Evolutionary conservation across 2,888 invertebrate genomes (phyloP), one percentile per base, ranked within the genome.

Genomic region (Cordilura impudica): DNA sequence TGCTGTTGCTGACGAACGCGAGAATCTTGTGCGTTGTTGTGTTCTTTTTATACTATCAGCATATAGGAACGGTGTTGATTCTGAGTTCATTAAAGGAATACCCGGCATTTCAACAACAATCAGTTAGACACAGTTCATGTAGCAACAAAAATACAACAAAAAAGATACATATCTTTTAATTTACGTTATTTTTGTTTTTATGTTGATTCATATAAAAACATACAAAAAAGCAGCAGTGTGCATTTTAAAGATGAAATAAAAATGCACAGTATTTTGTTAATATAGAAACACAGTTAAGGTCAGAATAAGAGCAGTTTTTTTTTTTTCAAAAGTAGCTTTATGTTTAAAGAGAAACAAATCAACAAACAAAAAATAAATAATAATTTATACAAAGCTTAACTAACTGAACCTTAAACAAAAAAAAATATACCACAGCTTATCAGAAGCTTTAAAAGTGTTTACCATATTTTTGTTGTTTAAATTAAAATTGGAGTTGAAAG

Each of bases 81-180:
- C 12, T 35, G n/a, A 39, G 35, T 51, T 69, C 26, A 47, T 56
- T 75, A 75, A 71, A 35, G 18, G 53, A 58, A 65, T 54, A 60
- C 19, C 45, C 67, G 29, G 60, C 70, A 65, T 78, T 73, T 69
- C 56, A 67, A 63, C 72, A 78, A 61, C 72, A 67, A 73, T 65
- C 72, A 58, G 51, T 53, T 45, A 65, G 43, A 60, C 12, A 61
- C 58, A 61, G 67, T 61, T 67, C 67, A 75, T 76, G 67, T 58
- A 67, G 26, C 12, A 49, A 47, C 72, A 65, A 39, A 23, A 26
- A 8, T 19, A 47, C 19, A 70, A 53, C 51, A 29, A 18, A 26
- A 35, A 43, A 26, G 51, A 60, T 31, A 47, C n/a, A 53, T 61
- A 49, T 60, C 49, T 51, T 65, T 65, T 45, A 67, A 74, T 60